Evolutionary conservation across 2,888 invertebrate species (phyloP), one percentile per base, ranked within the genome.

Genomic region (Pristionchus maxplancki): DNA sequence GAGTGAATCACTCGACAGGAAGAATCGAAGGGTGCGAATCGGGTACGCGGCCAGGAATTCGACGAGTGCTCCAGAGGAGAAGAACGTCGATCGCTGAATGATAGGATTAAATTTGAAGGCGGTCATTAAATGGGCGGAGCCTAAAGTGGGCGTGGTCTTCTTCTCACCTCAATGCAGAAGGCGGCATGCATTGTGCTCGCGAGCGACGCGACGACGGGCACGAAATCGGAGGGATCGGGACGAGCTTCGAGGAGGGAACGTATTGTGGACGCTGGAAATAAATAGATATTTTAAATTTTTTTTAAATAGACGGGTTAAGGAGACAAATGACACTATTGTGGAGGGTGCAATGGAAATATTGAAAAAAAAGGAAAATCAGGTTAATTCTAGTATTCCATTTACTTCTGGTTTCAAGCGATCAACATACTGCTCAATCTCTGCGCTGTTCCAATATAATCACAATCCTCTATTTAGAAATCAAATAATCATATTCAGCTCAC

Each of bases 11-110:
- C 64, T 62, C 2, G 87, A 58, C 44, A 91, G 71, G 87, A 91
- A 90, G 86, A 89, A 89, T 44, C 89, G 71, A 71, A 91, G 89
- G 9, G 89, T 88, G 58, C 90, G 89, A 15, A 53, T 40, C 8
- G 92, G 91, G 58, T 71, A 89, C n/a, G 87, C 86, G 71, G 89
- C 85, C 34, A 90, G 67, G 24, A 92, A 82, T n/a, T 31, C 50
- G 74, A 90, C 88, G 44, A 89, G 88, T 28, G 88, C 86, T 11
- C 86, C 71, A 62, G 89, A 90, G 20, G 67, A 64, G 74, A 89
- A 87, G 87, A 87, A 74, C 24, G 71, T 71, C 31, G 48, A 34
- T 31, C 87, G 87, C 87, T 87, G 86, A 44, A 87, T 31, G 4
- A 28, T 13, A 40, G 28, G 37, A 78, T 40, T 2, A 8, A 13